Evolutionary conservation across 2,888 invertebrate species (phyloP), one percentile per base, ranked within the genome.

Genomic region (Pheosia gnoma): DNA sequence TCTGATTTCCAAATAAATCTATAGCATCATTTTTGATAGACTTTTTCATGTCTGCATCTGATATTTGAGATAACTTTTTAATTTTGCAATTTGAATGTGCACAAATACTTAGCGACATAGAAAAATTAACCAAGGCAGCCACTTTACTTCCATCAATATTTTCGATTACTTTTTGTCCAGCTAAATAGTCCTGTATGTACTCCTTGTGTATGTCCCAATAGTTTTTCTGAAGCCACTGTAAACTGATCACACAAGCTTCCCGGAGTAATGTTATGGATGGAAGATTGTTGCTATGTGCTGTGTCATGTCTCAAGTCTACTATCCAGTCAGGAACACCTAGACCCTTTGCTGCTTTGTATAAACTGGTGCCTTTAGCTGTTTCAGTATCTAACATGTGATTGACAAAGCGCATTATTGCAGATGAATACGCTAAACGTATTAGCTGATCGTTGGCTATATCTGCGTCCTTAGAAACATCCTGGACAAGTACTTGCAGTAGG

Each of bases 271-370:
- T 89, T 41, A 96, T 83, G 0, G 96, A 94, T 13, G 97, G 97
- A 43, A 97, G 85, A 66, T 94, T 94, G 68, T 95, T 94, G 60
- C 95, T 95, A 82, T 98, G 98, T 41, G 97, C 96, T 51, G 96
- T 95, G 68, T 96, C 96, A 83, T 98, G 97, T 59, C 98, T 94
- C 59, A 98, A 84, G 70, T 96, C 95, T 6, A 97, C 95, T 62
- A 98, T 94, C 97, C 97, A 97, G 65, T 95, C 95, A 0, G 98
- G 97, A 52, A 98, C 94, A 53, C 95, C 95, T 63, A 96, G 86
- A 83, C 95, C 94, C 67, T 93, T 93, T 0, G 96, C 96, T 45
- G 95, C 95, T 76, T 93, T 89, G 65, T 90, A 92, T 65, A 95
- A 93, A 72, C 95, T 89, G 5, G 90, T 89, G 25, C 94, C 93